Evolutionary conservation across 2,797 vertebrate species (phyloP), one percentile per base, ranked within the genome.

Genomic region (Oreochromis mossambicus): DNA sequence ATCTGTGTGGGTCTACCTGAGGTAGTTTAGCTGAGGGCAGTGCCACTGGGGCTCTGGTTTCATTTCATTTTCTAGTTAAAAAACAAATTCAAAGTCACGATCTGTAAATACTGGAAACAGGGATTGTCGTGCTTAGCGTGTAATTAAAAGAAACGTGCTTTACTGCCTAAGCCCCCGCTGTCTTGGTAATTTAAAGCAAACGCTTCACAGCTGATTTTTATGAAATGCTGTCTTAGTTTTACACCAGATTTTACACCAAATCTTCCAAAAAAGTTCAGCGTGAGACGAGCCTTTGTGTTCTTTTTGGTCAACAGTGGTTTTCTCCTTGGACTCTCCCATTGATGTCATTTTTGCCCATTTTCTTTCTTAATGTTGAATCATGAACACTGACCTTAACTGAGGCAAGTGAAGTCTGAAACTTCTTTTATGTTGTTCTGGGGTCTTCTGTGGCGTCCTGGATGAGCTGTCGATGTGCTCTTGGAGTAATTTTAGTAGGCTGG

Each of bases 1-100:
- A 46, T 46, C 3, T 41, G 63, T 66, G 36, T 14, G 75, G 29
- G 32, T 80, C 34, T 79, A 17, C 54, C n/a, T 79, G 55, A 76
- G 81, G 58, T 70, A 26, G 55, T 89, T 90, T 86, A 80, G 91
- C 88, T 89, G 78, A 84, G 81, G 91, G 91, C 88, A 79, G 75
- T 78, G 83, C 87, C 84, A 73, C 77, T 52, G 3, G 38, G 21
- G 38, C 21, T 43, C 8, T 43, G 36, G 21, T 43, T 41, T 68
- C 21, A 68, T 43, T 68, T 24, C 63, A 24, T 68, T 68, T 68
- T 43, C 38, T 24, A 68, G 21, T 68, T 38, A 21, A 66, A 66
- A 21, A 66, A 43, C 38, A 26, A 68, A 68, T 43, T 15, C 63
- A 43, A 68, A 68, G 36, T 43, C 63, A 68, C 5, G 1, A 43